These are phyloP conservation scores for Hylaea fasciaria DNA, from an alignment of 2,888 invertebrate genomes.

Conservation along the genomic window DNA sequence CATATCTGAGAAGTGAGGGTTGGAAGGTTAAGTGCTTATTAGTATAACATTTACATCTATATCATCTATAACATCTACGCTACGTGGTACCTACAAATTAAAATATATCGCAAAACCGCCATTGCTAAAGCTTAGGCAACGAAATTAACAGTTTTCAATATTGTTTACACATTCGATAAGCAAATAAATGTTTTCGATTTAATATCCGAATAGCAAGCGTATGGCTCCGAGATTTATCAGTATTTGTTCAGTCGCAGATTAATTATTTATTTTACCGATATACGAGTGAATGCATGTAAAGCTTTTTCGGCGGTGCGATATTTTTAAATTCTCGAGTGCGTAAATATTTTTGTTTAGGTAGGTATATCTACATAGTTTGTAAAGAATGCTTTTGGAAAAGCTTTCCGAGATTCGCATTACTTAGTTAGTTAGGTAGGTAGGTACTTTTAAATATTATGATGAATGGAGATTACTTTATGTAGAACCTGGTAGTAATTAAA, in stretches of 20 bases:
- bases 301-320: constrained; percentile 13
- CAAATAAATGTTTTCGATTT: constrained; percentile 31
- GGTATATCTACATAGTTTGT: background rate
- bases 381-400: background rate
- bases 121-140: constrained; percentile 3
- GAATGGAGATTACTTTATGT: too few species aligned
- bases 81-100: background rate
- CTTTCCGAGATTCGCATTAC: background rate
- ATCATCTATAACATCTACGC: too few species aligned
- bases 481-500: too few species aligned
- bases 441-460: too few species aligned
- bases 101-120: background rate
- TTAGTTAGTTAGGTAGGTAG: too few species aligned
- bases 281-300: constrained; percentile 12
- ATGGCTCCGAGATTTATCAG: constrained; percentile 20
- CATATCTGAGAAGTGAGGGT: too few species aligned
- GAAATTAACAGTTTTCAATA: constrained; percentile 8
- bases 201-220: constrained; percentile 30
- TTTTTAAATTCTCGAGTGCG: constrained; percentile 20
- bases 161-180: constrained; percentile 19
- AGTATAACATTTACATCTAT: too few species aligned
- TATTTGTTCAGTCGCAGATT: constrained; percentile 25
- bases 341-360: background rate
- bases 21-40: too few species aligned
- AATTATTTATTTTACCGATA: constrained; percentile 27